phyloP scores from a whole-genome alignment of 2,888 invertebrate genomes.

The Criorhina ranunculi region DNA sequence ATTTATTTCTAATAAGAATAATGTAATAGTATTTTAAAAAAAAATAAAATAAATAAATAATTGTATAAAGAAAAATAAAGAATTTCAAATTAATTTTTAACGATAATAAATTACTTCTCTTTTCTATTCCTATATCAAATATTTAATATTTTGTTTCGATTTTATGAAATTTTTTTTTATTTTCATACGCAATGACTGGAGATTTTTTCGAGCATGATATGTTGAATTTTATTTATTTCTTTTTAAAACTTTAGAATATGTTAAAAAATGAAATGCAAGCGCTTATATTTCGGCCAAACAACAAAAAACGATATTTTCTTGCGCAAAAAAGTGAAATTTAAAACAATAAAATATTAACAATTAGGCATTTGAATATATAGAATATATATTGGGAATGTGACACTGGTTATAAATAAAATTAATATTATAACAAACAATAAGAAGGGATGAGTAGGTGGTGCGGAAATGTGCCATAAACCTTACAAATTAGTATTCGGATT shows the following conservation, averaged over 20 bases:
- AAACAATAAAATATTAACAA: conserved; percentile 17
- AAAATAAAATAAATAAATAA: conserved; percentile 4
- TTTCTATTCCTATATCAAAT: conserved; percentile 48
- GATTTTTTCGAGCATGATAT: conserved; percentile 69
- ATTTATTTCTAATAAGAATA: conserved; percentile 21
- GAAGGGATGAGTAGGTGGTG: conserved; percentile 43
- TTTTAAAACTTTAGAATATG: conserved; percentile 37
- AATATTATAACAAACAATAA: conserved; percentile 17
- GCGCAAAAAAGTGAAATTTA: conserved; percentile 18
- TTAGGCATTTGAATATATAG: conserved; percentile 19
- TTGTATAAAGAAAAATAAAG: conserved; percentile 10
- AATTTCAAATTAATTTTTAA: conserved; percentile 18
- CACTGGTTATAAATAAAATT: conserved; percentile 25
- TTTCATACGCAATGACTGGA: conserved; percentile 75
- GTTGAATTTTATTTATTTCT: conserved; percentile 34
- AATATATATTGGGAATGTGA: conserved; percentile 21
- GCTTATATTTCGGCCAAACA: conserved; percentile 49
- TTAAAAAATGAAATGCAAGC: conserved; percentile 65
- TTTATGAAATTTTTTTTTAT: conserved; percentile 46
- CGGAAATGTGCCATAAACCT: conserved; percentile 54
- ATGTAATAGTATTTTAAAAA: conserved; percentile 4
- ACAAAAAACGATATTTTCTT: conserved; percentile 22
- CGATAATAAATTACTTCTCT: conserved; percentile 30
- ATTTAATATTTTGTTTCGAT: conserved; percentile 42
- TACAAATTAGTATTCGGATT: conserved; percentile 44